A percentile compares a stretch with the other conserved stretches of the same genome.
phyloP scores from a whole-genome alignment of 1,140 invertebrate genomes.

The Onthophagus taurus region DNA sequence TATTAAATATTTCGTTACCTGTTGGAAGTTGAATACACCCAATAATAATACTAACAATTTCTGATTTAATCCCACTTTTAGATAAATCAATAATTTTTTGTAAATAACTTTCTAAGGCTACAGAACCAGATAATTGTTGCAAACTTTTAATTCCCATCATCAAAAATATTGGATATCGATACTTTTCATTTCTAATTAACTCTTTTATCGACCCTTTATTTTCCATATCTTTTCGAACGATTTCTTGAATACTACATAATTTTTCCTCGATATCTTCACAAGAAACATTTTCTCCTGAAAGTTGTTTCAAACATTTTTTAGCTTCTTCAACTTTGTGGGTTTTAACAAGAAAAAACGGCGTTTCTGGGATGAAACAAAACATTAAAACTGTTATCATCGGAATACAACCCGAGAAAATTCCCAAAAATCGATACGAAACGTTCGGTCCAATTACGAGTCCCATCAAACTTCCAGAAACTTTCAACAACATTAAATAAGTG shows the following conservation, averaged over 20 bases:
- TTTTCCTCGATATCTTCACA: constrained; percentile 13
- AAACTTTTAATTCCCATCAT: constrained; percentile 20
- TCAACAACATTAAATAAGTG: constrained; percentile 44
- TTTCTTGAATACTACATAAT: constrained; percentile 16
- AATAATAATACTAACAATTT: constrained; percentile 20
- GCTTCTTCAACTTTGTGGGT: constrained; percentile 5
- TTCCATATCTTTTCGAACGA: constrained; percentile 12
- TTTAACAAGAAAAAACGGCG: constrained; percentile 48
- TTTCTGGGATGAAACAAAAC: constrained; percentile 50
- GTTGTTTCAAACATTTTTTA: constrained; percentile 3
- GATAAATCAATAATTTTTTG: constrained; percentile 18
- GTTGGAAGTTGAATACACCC: constrained; percentile 18
- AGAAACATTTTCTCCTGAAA: constrained; percentile 5
- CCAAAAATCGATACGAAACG: constrained; percentile 33
- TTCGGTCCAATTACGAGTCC: constrained; percentile 45
- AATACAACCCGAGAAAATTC: constrained; percentile 34
- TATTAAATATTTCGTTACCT: constrained; percentile 7
- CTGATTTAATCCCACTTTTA: constrained; percentile 14
- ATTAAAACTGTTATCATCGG: constrained; percentile 43
- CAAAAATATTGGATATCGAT: constrained; percentile 16
- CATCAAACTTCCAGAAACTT: constrained; percentile 49
- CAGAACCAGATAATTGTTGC: constrained; percentile 15
- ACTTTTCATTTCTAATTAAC: constrained; percentile 10
- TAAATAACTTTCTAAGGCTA: constrained; percentile 19
- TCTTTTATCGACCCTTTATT: constrained; percentile 15